Conservation (phyloP, 1,140 invertebrate species). For the Teleopsis dalmanni region DNA sequence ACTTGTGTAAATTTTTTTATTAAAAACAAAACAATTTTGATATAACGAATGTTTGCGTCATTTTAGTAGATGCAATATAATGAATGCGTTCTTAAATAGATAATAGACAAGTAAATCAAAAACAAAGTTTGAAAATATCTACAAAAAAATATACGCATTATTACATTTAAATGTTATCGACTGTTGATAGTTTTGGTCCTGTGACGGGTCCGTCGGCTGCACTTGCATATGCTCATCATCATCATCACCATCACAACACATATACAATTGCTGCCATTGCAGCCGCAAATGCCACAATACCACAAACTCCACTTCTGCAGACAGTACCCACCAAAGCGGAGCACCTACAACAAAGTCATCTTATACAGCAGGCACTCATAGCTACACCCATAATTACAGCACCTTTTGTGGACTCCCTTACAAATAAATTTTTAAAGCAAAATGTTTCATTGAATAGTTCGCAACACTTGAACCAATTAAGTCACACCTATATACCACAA, state of each 20-base stretch:
- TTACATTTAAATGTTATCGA: constrained; percentile 14
- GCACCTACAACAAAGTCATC: not conserved
- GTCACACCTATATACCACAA: constrained; percentile 2
- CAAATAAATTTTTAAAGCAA: too few species aligned
- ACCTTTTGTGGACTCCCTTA: not conserved
- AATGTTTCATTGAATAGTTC: too few species aligned
- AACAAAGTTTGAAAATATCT: too few species aligned
- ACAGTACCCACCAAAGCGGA: not conserved
- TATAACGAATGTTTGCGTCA: too few species aligned
- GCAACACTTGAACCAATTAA: constrained; percentile 4
- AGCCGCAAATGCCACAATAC: not conserved
- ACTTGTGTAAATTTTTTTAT: too few species aligned
- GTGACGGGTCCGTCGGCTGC: constrained; percentile 5
- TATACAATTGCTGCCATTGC: not conserved
- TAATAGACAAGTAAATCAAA: too few species aligned
- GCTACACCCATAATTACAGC: constrained; percentile 7
- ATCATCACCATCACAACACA: constrained; percentile 1
- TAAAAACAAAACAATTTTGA: too few species aligned
- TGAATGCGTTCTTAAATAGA: too few species aligned
- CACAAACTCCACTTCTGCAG: not conserved
- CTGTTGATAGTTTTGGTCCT: constrained; percentile 11
- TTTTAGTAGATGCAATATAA: too few species aligned
- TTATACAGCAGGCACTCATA: constrained; percentile 5
- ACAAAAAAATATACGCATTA: too few species aligned
- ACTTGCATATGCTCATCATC: constrained; percentile 1